Evolutionary conservation across 2,888 invertebrate genomes (phyloP).

Genomic region (Nymphalis c-album): DNA sequence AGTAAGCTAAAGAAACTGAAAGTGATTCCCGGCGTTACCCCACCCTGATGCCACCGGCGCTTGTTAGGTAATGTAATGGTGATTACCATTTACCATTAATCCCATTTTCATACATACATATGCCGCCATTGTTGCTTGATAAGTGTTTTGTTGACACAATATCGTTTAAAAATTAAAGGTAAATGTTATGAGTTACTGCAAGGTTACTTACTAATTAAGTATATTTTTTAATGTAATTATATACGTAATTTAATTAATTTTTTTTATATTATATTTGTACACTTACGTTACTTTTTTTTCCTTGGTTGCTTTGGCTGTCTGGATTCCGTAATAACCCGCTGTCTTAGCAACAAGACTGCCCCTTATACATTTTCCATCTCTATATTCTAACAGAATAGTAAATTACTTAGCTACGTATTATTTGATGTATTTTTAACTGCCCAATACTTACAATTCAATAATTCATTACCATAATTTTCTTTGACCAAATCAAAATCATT

Average conservation of each 20-base stretch:
- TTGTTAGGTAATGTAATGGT: slow-evolving; percentile 62
- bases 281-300: no score
- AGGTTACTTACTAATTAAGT: slow-evolving; percentile 37
- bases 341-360: no score
- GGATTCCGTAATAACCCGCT: no score
- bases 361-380: no score
- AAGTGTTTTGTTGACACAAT: slow-evolving; percentile 45
- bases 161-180: slow-evolving; percentile 38
- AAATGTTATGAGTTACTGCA: slow-evolving; percentile 30
- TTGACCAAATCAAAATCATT: no score
- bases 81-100: slow-evolving; percentile 64
- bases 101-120: slow-evolving; percentile 51
- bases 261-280: background rate
- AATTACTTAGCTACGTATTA: no score
- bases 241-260: background rate
- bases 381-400: no score
- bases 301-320: no score
- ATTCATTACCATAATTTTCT: no score
- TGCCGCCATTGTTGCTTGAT: slow-evolving; percentile 45
- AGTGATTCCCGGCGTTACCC: slow-evolving; percentile 58
- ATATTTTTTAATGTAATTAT: slow-evolving; percentile 26
- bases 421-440: no score
- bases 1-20: slow-evolving; percentile 71
- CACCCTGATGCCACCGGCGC: slow-evolving; percentile 48
- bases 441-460: no score